phyloP scores from a whole-genome alignment of 2,113 vertebrate genomes.

The Hydropotes inermis region DNA sequence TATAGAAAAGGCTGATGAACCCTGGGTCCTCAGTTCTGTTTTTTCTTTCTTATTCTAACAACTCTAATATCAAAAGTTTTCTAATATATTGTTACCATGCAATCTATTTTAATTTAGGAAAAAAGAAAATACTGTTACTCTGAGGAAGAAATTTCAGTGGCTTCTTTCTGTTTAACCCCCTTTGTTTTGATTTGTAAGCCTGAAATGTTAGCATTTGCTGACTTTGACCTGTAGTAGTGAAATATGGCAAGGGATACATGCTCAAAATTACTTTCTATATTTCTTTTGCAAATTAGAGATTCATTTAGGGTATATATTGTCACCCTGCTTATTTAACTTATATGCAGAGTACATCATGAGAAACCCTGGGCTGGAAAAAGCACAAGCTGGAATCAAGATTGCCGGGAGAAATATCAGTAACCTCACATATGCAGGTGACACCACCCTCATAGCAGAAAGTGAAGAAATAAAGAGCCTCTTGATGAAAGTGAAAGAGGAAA shows the following conservation, averaged over 20 bases:
- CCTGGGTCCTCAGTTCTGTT: neutral
- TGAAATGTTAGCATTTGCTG: neutral
- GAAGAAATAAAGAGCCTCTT: no score
- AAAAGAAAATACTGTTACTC: neutral
- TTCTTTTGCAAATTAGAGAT: neutral
- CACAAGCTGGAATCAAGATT: no score
- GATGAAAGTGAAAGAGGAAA: neutral
- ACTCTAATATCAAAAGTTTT: neutral
- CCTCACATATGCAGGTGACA: no score
- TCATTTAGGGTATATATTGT: neutral
- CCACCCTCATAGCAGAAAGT: no score
- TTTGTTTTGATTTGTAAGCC: neutral
- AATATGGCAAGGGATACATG: neutral
- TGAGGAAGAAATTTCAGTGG: neutral
- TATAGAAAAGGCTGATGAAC: neutral
- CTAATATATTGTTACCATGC: neutral
- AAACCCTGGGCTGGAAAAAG: neutral
- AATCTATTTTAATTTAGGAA: neutral
- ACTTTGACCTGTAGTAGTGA: neutral
- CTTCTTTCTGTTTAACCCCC: neutral
- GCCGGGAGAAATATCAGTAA: no score
- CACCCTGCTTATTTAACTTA: neutral
- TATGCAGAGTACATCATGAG: neutral
- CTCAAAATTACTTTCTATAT: neutral
- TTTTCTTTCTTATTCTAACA: neutral